Conservation (phyloP, 2,888 invertebrate genomes). For the Pherbina coryleti region DNA sequence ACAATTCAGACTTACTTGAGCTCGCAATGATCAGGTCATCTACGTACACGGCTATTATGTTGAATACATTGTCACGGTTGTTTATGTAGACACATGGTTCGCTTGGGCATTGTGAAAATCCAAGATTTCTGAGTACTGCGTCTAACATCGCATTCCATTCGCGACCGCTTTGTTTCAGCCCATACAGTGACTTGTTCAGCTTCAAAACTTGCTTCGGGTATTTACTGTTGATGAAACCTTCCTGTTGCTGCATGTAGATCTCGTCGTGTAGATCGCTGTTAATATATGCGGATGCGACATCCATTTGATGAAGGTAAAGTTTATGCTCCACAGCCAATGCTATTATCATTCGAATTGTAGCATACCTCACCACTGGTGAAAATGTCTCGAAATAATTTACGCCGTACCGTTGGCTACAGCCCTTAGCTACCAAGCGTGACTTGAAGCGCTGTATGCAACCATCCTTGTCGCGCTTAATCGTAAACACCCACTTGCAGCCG, state of each 20-base stretch:
- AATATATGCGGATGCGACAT: conserved; percentile 48
- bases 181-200: conserved; percentile 48
- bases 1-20: conserved; percentile 42
- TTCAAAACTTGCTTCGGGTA: conserved; percentile 25
- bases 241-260: conserved; percentile 45
- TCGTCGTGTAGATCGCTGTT: conserved; percentile 47
- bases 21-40: conserved; percentile 47
- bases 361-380: conserved; percentile 46
- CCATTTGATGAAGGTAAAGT: conserved; percentile 48
- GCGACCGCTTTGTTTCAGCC: conserved; percentile 50
- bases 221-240: conserved; percentile 32
- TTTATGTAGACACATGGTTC: conserved; percentile 45
- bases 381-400: conserved; percentile 40
- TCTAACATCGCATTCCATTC: conserved; percentile 50
- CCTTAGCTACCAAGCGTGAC: conserved; percentile 46
- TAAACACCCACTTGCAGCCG: conserved; percentile 49
- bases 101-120: conserved; percentile 42
- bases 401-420: no score
- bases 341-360: conserved; percentile 46
- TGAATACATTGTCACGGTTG: conserved; percentile 29
- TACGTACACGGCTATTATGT: conserved; percentile 39
- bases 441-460: conserved; percentile 43
- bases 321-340: conserved; percentile 48
- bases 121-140: conserved; percentile 41
- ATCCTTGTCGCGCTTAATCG: conserved; percentile 41